Evolutionary conservation across 1,140 invertebrate genomes (phyloP), one percentile per base, ranked within the genome.

Genomic region (Lethrus apterus): DNA sequence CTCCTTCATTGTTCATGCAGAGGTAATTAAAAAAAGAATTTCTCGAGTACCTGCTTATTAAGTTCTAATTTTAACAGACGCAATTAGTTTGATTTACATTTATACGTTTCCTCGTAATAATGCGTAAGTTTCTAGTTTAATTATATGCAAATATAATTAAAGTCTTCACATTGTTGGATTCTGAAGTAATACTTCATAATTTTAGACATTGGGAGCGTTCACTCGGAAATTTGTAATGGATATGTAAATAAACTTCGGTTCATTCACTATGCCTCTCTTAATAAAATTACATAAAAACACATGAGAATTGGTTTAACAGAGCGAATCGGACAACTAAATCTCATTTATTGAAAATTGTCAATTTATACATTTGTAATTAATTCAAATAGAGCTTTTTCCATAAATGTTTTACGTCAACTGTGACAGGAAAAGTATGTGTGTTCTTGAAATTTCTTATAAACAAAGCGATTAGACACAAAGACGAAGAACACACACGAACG

Each of bases 71-170:
- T 34, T 46, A 51, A 42, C 48, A 46, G 48, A 41, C 24, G 48
- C 48, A 51, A 51, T 51, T 46, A 46, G 44, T 36, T 41, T 51
- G 48, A 51, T 51, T 51, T 51, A 46, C 44, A 51, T 51, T 51
- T 51, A 31, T 51, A 32, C 35, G 29, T 51, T 51, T 46, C 41
- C 43, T 44, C 29, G 31, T 44, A 21, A 21, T 11, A 10, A 11
- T 44, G 41, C 41, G 41, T 44, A 34, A 45, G 17, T 45, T 31
- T 33, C 29, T 23, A 23, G 29, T 45, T 51, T 51, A 51, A 51
- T 51, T 46, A 51, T 44, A 51, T 51, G 48, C 48, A 51, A 51
- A 51, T n/a, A n/a, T 51, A 51, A 42, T 33, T 51, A 51, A 51
- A 44, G 46, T 33, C 43, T 51, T 51, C 48, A 42, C 48, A 51